phyloP scores from a whole-genome alignment of 2,113 vertebrate genomes.

The Naja naja region DNA sequence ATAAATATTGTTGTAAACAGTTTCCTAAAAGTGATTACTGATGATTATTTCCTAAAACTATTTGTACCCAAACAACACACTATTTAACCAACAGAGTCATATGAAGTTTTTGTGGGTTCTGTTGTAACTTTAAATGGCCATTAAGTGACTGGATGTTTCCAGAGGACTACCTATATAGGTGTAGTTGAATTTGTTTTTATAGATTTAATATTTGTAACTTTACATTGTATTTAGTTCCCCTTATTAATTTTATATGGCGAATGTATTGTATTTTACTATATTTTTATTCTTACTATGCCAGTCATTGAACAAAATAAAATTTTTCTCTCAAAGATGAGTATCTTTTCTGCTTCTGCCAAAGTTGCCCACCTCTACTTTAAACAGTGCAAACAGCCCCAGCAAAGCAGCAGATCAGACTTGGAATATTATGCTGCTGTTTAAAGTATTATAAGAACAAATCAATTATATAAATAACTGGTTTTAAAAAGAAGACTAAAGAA shows the following conservation, averaged over 20 bases:
- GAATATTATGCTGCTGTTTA: background rate
- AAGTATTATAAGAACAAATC: background rate
- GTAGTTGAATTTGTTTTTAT: background rate
- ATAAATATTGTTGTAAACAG: too few relatives aligned
- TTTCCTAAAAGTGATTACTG: too few relatives aligned
- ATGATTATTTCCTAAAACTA: too few relatives aligned
- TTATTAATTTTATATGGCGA: background rate
- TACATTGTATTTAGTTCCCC: background rate
- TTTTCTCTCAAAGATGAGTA: background rate
- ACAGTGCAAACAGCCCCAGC: background rate
- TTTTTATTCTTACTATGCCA: background rate
- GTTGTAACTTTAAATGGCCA: background rate
- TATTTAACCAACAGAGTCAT: too few relatives aligned
- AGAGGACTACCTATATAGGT: background rate
- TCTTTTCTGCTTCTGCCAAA: background rate
- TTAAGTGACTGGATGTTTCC: background rate
- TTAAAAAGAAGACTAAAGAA: background rate
- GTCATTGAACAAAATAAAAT: background rate
- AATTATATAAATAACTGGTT: background rate
- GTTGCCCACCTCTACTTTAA: background rate
- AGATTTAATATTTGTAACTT: background rate
- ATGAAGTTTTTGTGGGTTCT: background rate
- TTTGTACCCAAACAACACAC: too few relatives aligned
- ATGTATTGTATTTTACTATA: background rate
- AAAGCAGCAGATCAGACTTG: background rate